Evolutionary conservation across 2,888 invertebrate species (phyloP).

Genomic region (Patella ulyssiponensis): DNA sequence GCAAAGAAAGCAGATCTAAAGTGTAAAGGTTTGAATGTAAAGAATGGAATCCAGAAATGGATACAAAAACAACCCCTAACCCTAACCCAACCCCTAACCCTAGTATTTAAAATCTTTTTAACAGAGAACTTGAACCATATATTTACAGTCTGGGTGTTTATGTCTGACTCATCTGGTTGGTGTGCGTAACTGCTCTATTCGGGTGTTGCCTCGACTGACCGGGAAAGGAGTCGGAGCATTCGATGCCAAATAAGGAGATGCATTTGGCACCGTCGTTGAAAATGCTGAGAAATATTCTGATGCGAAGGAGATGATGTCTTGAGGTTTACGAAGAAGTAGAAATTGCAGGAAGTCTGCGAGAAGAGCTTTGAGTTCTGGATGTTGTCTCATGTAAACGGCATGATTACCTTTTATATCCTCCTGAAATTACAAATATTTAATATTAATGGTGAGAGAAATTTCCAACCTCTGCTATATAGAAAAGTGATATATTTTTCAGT

Average conservation of each 20-base stretch:
- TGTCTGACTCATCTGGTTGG: slow-evolving; percentile 47
- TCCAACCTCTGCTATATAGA: neutral
- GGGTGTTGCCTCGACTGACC: slow-evolving; percentile 56
- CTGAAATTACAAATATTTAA: slow-evolving; percentile 44
- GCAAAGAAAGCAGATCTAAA: too few species aligned
- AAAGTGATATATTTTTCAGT: neutral
- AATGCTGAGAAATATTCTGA: slow-evolving; percentile 71
- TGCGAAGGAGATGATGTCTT: slow-evolving; percentile 68
- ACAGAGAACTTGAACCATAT: too few species aligned
- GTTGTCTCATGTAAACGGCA: slow-evolving; percentile 66
- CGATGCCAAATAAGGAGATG: slow-evolving; percentile 59
- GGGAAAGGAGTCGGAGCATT: slow-evolving; percentile 63
- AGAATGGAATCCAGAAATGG: too few species aligned
- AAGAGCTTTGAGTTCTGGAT: slow-evolving; percentile 70
- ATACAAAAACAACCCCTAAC: too few species aligned
- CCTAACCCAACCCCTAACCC: too few species aligned
- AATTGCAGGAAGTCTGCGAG: slow-evolving; percentile 72
- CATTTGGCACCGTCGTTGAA: slow-evolving; percentile 61
- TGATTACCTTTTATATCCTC: slow-evolving; percentile 70
- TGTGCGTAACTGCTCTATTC: slow-evolving; percentile 55
- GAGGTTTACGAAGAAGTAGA: slow-evolving; percentile 70
- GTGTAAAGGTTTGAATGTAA: too few species aligned
- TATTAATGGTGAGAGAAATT: too few species aligned
- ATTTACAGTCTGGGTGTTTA: too few species aligned
- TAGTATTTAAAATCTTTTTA: too few species aligned